phyloP scores from a whole-genome alignment of 1,140 invertebrate species.

The Battus philenor region DNA sequence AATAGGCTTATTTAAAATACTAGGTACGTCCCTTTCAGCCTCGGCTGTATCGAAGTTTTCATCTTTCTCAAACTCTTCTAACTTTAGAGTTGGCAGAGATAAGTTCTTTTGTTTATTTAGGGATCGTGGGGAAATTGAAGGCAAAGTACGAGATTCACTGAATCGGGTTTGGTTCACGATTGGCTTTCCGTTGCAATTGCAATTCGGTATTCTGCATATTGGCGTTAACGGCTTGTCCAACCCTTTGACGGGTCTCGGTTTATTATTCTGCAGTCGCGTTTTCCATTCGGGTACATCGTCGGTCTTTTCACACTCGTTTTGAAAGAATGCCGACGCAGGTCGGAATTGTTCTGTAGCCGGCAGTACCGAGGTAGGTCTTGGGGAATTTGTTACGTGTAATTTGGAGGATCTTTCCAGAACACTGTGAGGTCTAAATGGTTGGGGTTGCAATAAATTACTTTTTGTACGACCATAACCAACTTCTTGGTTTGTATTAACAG shows the following conservation, averaged over 20 bases:
- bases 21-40: constrained; percentile 46
- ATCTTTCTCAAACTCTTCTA: constrained; percentile 52
- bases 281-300: constrained; percentile 58
- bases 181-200: constrained; percentile 54
- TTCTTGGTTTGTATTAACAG: constrained; percentile 40
- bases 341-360: constrained; percentile 56
- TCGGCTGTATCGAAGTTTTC: constrained; percentile 39
- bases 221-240: constrained; percentile 49
- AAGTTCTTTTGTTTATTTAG: constrained; percentile 57
- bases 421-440: constrained; percentile 56
- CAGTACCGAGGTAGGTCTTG: constrained; percentile 56
- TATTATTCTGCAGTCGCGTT: constrained; percentile 46
- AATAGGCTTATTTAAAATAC: constrained; percentile 61
- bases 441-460: constrained; percentile 28
- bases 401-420: constrained; percentile 54
- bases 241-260: constrained; percentile 33
- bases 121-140: constrained; percentile 42
- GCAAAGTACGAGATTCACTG: constrained; percentile 52
- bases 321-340: constrained; percentile 60
- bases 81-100: constrained; percentile 60
- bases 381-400: constrained; percentile 43
- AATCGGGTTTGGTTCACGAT: constrained; percentile 30
- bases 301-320: constrained; percentile 36
- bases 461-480: constrained; percentile 38
- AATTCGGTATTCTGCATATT: constrained; percentile 62